A percentile compares a stretch with the other conserved stretches of the same genome.
Evolutionary conservation across 1,140 invertebrate species (phyloP).

Genomic region (Leptoteleia sp.): DNA sequence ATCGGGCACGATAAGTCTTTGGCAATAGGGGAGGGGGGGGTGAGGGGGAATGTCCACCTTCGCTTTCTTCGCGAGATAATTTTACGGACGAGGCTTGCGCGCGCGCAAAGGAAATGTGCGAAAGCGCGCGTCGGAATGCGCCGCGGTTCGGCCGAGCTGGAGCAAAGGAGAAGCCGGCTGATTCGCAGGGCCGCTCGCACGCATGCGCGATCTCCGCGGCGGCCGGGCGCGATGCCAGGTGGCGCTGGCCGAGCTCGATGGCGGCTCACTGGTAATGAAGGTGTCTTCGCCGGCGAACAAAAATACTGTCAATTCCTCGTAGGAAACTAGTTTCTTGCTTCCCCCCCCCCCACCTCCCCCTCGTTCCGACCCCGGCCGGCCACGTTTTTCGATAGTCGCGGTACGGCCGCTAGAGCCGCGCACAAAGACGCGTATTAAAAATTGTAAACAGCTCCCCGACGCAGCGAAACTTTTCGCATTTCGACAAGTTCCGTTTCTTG

Average conservation of each 20-base stretch:
- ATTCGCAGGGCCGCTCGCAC: constrained; percentile 11
- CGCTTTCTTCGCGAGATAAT: constrained; percentile 1
- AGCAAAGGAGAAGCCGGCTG: constrained; percentile 30
- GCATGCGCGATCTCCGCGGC: constrained; percentile 5
- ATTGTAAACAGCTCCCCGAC: constrained; percentile 72
- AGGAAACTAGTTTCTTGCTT: constrained; percentile 71
- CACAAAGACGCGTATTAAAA: constrained; percentile 75
- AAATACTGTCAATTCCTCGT: constrained; percentile 76
- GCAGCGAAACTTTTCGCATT: constrained; percentile 25
- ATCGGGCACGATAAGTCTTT: neutral
- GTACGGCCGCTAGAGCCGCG: constrained; percentile 66
- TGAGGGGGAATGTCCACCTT: no score
- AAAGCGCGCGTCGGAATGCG: constrained; percentile 38
- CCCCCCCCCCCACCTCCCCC: constrained; percentile 24
- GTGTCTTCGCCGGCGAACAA: constrained; percentile 74
- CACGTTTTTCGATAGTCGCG: constrained; percentile 66
- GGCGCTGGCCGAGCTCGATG: constrained; percentile 13
- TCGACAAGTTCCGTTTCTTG: constrained; percentile 22
- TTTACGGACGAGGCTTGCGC: constrained; percentile 11
- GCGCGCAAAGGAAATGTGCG: constrained; percentile 10
- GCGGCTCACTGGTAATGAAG: constrained; percentile 77
- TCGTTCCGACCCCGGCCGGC: no score
- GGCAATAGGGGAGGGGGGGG: constrained; percentile 5
- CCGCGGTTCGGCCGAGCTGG: constrained; percentile 19
- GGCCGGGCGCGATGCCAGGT: constrained; percentile 35